These are phyloP conservation scores for Anthonomus grandis DNA, from an alignment of 1,140 invertebrate genomes.

Conservation along the genomic window DNA sequence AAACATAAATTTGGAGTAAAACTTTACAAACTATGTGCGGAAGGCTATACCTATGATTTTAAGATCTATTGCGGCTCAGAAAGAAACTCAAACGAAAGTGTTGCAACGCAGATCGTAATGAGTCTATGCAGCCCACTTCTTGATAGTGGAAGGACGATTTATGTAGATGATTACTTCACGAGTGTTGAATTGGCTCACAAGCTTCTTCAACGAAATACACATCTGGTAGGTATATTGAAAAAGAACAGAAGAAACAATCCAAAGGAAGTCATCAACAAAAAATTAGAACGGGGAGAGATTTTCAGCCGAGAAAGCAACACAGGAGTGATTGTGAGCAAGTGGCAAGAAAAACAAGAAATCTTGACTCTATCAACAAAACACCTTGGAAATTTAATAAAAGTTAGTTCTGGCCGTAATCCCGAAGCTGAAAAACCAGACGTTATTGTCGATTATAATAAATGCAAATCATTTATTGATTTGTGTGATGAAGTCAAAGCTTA, in stretches of 20 bases:
- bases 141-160: too few species aligned
- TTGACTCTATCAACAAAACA: conserved; percentile 7
- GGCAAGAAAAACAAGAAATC: conserved; percentile 6
- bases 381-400: background rate
- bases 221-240: conserved; percentile 3
- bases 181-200: conserved; percentile 5
- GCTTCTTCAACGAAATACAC: conserved; percentile 4
- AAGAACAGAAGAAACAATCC: conserved; percentile 8
- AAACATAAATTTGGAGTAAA: too few species aligned
- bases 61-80: too few species aligned
- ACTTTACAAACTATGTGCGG: too few species aligned
- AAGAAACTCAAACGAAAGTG: too few species aligned
- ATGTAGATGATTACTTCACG: conserved; percentile 2
- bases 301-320: background rate
- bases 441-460: background rate
- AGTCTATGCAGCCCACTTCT: too few species aligned
- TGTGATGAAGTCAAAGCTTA: background rate
- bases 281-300: conserved; percentile 3
- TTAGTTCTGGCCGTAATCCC: background rate
- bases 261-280: conserved; percentile 3
- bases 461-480: background rate
- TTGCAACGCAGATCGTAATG: too few species aligned
- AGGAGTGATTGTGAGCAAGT: conserved; percentile 6
- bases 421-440: background rate
- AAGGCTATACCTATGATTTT: too few species aligned